These are phyloP conservation scores for Leptopilina clavipes DNA, from an alignment of 1,140 invertebrate genomes.

Conservation along the genomic window DNA sequence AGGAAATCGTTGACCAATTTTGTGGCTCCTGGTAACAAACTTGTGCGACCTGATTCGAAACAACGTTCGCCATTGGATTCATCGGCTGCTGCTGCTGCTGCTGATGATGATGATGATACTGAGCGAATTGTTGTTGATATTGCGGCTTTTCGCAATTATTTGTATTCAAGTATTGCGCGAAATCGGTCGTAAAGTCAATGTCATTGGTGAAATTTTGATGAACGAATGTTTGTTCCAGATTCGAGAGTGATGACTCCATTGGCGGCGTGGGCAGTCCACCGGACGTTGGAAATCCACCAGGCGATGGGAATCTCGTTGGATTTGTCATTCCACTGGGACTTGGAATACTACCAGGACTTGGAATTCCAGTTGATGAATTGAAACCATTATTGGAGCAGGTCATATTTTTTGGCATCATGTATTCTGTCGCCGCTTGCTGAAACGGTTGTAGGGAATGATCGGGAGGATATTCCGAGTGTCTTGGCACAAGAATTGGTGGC, in stretches of 20 bases:
- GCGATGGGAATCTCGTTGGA: too few relatives aligned
- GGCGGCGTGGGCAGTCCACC: conserved; percentile 76
- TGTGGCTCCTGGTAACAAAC: conserved; percentile 93
- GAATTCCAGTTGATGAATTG: conserved; percentile 64
- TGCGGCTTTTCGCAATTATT: neutral
- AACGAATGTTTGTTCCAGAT: conserved; percentile 65
- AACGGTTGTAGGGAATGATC: conserved; percentile 91
- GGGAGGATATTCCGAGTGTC: conserved; percentile 96
- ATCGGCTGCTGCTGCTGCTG: too few relatives aligned
- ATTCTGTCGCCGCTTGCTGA: conserved; percentile 87
- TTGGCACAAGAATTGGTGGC: conserved; percentile 95
- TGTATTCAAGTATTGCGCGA: neutral
- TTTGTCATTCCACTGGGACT: too few relatives aligned
- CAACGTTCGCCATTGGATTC: conserved; percentile 74
- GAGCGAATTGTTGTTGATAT: neutral
- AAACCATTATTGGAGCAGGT: conserved; percentile 89
- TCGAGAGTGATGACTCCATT: conserved; percentile 78
- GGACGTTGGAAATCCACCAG: conserved; percentile 27
- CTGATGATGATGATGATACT: neutral
- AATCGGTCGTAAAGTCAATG: neutral
- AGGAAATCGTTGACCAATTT: conserved; percentile 96
- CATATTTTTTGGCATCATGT: conserved; percentile 96
- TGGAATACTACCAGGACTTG: conserved; percentile 58
- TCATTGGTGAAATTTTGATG: neutral
- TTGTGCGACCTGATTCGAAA: conserved; percentile 83